A percentile compares a stretch with the other conserved stretches of the same genome.
Evolutionary conservation across 2,797 vertebrate species (phyloP).

Genomic region (Argya squamiceps): DNA sequence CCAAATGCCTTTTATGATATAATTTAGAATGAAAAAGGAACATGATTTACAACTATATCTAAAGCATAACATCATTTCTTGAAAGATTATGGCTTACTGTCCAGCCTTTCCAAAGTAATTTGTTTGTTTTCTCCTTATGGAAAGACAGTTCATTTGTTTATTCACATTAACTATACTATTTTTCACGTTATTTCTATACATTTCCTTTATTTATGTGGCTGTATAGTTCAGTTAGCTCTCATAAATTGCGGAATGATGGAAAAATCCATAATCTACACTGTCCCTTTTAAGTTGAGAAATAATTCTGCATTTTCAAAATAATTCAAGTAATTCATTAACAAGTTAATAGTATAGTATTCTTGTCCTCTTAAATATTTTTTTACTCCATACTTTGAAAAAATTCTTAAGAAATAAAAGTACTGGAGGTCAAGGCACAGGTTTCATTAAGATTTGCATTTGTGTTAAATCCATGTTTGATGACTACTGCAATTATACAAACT

Average conservation of each 20-base stretch:
- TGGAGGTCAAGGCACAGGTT: background rate
- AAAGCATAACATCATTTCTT: background rate
- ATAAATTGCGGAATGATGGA: background rate
- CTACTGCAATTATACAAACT: background rate
- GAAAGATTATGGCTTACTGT: background rate
- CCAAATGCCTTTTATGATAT: background rate
- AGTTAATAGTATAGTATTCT: background rate
- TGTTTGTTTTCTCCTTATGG: background rate
- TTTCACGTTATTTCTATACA: background rate
- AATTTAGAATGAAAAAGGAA: background rate
- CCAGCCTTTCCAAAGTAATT: background rate
- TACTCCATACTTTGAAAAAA: background rate
- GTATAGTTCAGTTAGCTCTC: background rate
- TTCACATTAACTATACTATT: background rate
- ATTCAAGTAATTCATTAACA: background rate
- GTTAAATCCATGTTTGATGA: background rate
- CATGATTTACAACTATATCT: background rate
- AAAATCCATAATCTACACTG: background rate
- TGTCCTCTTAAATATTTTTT: background rate
- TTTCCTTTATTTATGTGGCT: background rate
- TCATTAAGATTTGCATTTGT: background rate
- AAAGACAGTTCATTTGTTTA: background rate
- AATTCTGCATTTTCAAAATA: background rate
- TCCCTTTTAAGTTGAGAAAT: background rate
- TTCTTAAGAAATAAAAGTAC: background rate